Conservation (phyloP, 2,888 invertebrate genomes). For the Folsomia manolachei region DNA sequence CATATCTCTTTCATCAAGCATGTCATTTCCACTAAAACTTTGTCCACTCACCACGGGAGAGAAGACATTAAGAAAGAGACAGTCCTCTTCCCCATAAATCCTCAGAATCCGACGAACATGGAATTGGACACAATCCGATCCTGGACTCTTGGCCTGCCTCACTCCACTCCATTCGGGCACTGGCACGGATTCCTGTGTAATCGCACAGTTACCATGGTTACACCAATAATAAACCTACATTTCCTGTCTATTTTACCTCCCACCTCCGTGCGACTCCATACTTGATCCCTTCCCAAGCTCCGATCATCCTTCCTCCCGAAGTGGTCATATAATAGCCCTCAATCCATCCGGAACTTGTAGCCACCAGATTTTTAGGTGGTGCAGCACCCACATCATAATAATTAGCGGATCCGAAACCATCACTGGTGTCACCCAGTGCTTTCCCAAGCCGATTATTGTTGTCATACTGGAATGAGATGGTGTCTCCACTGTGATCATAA, state of each 20-base stretch:
- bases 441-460: not conserved
- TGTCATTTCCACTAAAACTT: too few species aligned
- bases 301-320: constrained; percentile 30
- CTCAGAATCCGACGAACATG: constrained; percentile 27
- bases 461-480: not conserved
- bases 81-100: constrained; percentile 36
- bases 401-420: not conserved
- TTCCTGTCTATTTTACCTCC: too few species aligned
- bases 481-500: not conserved
- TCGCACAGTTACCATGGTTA: not conserved
- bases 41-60: constrained; percentile 27
- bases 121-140: constrained; percentile 40
- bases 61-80: constrained; percentile 38
- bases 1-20: too few species aligned
- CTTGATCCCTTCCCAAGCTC: constrained; percentile 44
- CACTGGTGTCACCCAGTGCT: not conserved
- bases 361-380: not conserved
- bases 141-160: constrained; percentile 29
- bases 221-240: not conserved
- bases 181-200: constrained; percentile 32
- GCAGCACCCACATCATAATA: not conserved
- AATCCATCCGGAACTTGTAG: constrained; percentile 24
- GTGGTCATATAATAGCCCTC: constrained; percentile 44
- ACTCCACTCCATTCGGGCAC: constrained; percentile 34
- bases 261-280: constrained; percentile 38